Base-by-base conservation (phyloP, 1,140 invertebrate species). In the Dinoponera quadriceps region DNA sequence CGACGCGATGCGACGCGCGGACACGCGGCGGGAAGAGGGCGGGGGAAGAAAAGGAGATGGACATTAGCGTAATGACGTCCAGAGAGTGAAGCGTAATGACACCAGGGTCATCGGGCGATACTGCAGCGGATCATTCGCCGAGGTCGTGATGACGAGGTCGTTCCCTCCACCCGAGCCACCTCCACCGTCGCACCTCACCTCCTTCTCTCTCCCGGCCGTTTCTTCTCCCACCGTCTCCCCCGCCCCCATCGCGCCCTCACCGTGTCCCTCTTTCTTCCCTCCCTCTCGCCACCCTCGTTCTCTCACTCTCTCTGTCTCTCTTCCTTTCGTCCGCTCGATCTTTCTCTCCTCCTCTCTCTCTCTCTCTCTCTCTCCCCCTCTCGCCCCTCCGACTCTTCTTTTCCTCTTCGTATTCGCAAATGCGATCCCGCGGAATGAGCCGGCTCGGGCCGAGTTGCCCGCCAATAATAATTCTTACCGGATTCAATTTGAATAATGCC, bases 401-500 rank as follows among this genome's bases (percentile, higher is more conserved):
- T 88, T 89, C 85, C 84, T 84, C 84, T 89, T 90, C 65, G 69
- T 88, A 87, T 90, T 91, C 86, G 87, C 88, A 89, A 92, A 91
- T 90, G 90, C 87, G 86, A 80, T 80, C 88, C 77, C 89, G 84
- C 90, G 88, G 89, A 92, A 92, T 92, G 84, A 91, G 89, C 87
- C 83, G 78, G 78, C 88, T 87, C 84, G 83, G 85, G 78, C 85
- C 85, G 85, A 89, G 88, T 92, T 90, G 87, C 89, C 91, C 89
- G 90, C 90, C 92, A 93, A 93, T 93, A 92, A 93, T 93, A 93
- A 94, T 93, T 93, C 92, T 93, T 93, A 91, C 91, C 89, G 89
- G 90, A 94, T 94, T 94, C 92, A 93, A 94, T 94, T 94, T 94
- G 92, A 94, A 94, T 94, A 94, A 94, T 94, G 91, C 90, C 91